These are phyloP conservation scores for Myodes glareolus DNA, from an alignment of 2,113 vertebrate species.

Conservation along the genomic window DNA sequence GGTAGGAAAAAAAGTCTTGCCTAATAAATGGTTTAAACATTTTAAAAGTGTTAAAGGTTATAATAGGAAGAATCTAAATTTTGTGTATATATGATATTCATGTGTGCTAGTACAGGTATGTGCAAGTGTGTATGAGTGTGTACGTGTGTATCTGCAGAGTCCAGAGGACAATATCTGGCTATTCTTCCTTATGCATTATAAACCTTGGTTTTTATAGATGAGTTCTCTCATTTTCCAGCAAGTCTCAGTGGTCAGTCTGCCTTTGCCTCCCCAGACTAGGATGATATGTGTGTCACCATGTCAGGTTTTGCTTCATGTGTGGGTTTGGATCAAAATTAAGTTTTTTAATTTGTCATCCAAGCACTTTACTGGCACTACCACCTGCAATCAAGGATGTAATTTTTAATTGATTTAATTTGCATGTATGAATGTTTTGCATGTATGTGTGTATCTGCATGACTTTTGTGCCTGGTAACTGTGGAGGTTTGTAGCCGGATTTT, in stretches of 20 bases:
- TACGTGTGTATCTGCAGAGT: neutral
- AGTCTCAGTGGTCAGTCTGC: neutral
- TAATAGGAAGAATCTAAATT: neutral
- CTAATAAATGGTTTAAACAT: neutral
- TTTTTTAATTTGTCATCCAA: neutral
- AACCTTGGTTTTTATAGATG: neutral
- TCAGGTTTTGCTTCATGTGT: neutral
- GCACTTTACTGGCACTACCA: neutral
- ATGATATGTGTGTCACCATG: neutral
- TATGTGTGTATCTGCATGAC: neutral
- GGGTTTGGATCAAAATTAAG: neutral
- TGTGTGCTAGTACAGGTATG: neutral
- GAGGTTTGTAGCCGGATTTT: neutral
- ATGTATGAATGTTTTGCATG: neutral
- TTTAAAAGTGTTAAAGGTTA: neutral
- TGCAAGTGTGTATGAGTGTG: neutral
- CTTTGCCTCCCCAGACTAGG: neutral
- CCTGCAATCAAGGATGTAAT: neutral
- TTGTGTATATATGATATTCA: neutral
- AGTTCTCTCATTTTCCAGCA: neutral
- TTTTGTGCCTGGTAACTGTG: neutral
- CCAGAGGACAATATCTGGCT: neutral
- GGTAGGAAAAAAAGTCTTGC: neutral
- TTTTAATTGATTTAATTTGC: neutral
- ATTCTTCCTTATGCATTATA: neutral